These are phyloP conservation scores for Callosobruchus maculatus DNA, from an alignment of 2,888 invertebrate species.

Conservation along the genomic window DNA sequence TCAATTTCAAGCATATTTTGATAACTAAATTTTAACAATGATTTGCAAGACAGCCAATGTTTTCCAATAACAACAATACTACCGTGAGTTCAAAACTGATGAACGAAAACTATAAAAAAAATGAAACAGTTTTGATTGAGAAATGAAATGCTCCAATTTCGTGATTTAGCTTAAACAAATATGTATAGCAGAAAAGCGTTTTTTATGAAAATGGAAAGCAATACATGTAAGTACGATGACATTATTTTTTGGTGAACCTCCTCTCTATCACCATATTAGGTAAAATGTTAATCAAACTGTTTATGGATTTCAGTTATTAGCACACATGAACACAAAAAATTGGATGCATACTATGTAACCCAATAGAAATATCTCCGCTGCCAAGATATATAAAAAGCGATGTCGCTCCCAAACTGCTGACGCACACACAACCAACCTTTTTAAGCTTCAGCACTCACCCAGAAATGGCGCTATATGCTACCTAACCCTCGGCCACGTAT, in stretches of 20 bases:
- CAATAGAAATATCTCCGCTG: too few species aligned
- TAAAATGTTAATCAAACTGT: not conserved
- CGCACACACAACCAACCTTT: too few species aligned
- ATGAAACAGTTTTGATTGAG: not conserved
- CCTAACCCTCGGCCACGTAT: too few species aligned
- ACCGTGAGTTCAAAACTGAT: not conserved
- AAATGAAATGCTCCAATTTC: not conserved
- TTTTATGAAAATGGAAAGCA: not conserved
- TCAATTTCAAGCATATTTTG: too few species aligned
- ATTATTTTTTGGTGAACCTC: not conserved
- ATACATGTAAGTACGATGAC: not conserved
- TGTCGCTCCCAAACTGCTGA: too few species aligned
- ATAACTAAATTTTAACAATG: not conserved
- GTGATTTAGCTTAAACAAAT: not conserved
- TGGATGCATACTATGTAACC: too few species aligned
- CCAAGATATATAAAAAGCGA: too few species aligned
- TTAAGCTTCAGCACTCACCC: too few species aligned
- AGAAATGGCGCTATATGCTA: too few species aligned
- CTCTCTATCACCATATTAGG: not conserved
- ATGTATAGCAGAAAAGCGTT: not conserved
- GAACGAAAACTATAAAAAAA: not conserved
- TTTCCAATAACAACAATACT: not conserved
- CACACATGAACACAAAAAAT: too few species aligned
- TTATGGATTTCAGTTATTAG: not conserved
- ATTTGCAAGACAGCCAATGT: too few species aligned